Conservation (phyloP, 2,797 vertebrate genomes). For the Macrochelys suwanniensis region DNA sequence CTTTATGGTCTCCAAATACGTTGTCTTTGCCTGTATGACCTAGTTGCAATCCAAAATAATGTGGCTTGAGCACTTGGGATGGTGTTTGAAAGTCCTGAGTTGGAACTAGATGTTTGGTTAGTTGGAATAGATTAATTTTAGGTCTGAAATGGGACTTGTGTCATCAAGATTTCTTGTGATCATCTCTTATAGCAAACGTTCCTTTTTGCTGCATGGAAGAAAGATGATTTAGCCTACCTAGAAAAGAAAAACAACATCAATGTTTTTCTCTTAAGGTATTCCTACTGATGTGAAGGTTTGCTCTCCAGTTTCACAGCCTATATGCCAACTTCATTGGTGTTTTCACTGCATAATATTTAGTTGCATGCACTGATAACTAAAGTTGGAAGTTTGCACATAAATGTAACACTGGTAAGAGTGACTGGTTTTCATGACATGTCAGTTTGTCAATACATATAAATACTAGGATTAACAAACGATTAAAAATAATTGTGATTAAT, state of each 20-base stretch:
- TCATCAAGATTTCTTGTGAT: background rate
- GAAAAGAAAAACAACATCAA: background rate
- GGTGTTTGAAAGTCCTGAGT: background rate
- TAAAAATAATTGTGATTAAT: too few species aligned
- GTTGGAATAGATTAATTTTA: background rate
- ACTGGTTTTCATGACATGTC: background rate
- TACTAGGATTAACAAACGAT: too few species aligned
- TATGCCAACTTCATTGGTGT: background rate
- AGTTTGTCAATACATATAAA: too few species aligned
- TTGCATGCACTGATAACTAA: background rate
- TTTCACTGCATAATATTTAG: fast-evolving
- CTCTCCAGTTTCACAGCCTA: fast-evolving
- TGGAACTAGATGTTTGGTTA: background rate
- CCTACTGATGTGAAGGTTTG: background rate
- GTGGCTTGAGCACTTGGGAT: background rate
- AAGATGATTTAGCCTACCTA: background rate
- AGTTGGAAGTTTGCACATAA: background rate
- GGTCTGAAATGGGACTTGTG: background rate
- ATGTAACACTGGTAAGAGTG: background rate
- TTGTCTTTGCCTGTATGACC: background rate
- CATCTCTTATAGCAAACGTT: background rate
- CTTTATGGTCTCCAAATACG: background rate
- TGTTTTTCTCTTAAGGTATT: too few species aligned
- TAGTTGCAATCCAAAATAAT: background rate
- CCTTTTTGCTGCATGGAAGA: background rate